phyloP scores from a whole-genome alignment of 2,113 vertebrate species.

The Corapipo altera region DNA sequence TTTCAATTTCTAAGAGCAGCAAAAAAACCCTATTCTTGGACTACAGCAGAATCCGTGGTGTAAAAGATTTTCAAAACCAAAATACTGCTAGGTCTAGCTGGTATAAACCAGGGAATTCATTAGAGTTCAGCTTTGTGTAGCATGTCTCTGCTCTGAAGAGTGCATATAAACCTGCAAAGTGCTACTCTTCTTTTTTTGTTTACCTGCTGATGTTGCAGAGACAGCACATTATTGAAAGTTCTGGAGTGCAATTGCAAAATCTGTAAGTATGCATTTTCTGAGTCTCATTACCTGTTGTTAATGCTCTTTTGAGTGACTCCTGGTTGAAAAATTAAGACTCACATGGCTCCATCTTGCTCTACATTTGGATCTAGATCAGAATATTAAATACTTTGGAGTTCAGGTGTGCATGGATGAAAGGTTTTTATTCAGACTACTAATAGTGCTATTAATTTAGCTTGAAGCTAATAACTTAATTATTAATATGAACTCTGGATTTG shows the following conservation, averaged over 20 bases:
- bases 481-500: neutral
- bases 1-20: neutral
- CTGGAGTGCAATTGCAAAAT: neutral
- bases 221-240: neutral
- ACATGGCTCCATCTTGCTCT: neutral
- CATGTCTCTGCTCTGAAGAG: neutral
- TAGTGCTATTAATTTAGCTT: conserved; percentile 8
- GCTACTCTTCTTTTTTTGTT: neutral
- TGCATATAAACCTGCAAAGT: neutral
- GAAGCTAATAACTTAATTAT: conserved; percentile 13
- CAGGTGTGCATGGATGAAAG: neutral
- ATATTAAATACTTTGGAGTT: conserved; percentile 15
- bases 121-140: neutral
- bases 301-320: neutral
- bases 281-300: conserved; percentile 12
- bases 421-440: conserved; percentile 7
- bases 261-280: neutral
- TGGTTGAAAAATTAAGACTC: conserved; percentile 10
- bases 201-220: conserved; percentile 38
- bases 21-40: neutral
- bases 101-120: neutral
- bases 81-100: neutral
- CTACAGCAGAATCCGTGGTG: neutral
- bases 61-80: conserved; percentile 13
- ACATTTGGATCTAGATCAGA: conserved; percentile 12